phyloP scores from a whole-genome alignment of 2,797 vertebrate species.

The Trachurus trachurus region DNA sequence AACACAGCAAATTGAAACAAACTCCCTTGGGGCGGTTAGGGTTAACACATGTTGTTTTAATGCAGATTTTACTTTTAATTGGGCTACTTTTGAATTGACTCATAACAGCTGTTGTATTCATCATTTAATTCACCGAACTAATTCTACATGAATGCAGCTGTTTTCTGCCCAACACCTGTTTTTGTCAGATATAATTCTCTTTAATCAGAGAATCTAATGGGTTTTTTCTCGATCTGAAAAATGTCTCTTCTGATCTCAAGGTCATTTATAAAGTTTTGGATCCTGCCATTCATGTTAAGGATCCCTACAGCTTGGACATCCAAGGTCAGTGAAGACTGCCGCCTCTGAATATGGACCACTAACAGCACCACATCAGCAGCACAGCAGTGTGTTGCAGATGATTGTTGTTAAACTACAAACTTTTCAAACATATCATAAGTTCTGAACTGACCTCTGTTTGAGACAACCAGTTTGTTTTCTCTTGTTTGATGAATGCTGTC shows the following conservation, averaged over 20 bases:
- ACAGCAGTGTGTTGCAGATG: neutral
- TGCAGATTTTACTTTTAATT: too few relatives aligned
- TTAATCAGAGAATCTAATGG: neutral
- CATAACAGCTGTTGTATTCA: too few relatives aligned
- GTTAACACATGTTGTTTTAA: too few relatives aligned
- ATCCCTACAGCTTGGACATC: conserved; percentile 90
- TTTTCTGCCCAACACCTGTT: too few relatives aligned
- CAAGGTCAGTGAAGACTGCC: conserved; percentile 82
- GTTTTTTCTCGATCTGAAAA: neutral
- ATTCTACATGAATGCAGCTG: too few relatives aligned
- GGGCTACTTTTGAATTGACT: too few relatives aligned
- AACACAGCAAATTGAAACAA: too few relatives aligned
- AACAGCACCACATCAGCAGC: neutral
- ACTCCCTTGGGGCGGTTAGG: too few relatives aligned
- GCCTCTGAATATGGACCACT: neutral
- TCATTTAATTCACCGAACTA: too few relatives aligned
- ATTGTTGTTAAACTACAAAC: too few relatives aligned
- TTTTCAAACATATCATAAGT: neutral
- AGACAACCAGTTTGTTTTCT: too few relatives aligned
- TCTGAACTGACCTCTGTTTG: neutral
- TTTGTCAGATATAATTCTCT: neutral
- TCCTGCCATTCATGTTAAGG: conserved; percentile 89
- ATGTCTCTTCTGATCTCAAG: conserved; percentile 66
- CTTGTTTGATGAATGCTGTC: too few relatives aligned
- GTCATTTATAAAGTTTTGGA: conserved; percentile 95